Evolutionary conservation across 1,140 invertebrate species (phyloP).

Genomic region (Drosophila dunni): DNA sequence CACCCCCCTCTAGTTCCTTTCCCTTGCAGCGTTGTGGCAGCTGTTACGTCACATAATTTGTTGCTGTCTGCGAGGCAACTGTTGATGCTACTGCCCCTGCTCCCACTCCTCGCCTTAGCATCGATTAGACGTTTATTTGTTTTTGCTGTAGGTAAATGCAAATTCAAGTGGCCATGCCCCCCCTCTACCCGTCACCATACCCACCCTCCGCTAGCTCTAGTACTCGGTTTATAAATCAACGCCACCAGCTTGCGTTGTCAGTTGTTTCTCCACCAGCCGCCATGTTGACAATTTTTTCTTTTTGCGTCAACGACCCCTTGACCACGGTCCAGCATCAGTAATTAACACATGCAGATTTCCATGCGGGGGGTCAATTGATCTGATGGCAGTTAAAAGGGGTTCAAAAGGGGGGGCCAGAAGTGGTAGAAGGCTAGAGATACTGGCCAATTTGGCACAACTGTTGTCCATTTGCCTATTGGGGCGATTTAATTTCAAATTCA

Average conservation of each 20-base stretch:
- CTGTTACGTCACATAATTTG: constrained; percentile 81
- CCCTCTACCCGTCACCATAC: background rate
- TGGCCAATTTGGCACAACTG: constrained; percentile 76
- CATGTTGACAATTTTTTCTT: constrained; percentile 72
- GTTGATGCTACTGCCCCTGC: constrained; percentile 44
- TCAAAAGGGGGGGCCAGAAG: background rate
- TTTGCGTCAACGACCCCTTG: constrained; percentile 51
- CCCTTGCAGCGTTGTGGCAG: constrained; percentile 36
- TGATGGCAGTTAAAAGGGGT: background rate
- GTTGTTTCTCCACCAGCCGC: constrained; percentile 65
- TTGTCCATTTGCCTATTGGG: constrained; percentile 62
- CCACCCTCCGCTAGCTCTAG: background rate
- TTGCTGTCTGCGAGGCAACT: constrained; percentile 70
- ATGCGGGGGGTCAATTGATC: constrained; percentile 11
- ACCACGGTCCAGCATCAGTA: constrained; percentile 60
- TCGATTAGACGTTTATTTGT: constrained; percentile 82
- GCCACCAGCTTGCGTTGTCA: constrained; percentile 75
- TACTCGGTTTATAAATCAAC: constrained; percentile 74
- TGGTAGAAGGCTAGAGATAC: background rate
- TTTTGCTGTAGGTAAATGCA: constrained; percentile 79
- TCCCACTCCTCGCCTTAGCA: background rate
- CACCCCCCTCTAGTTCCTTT: background rate
- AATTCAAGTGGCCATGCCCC: constrained; percentile 63
- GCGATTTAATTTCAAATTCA: constrained; percentile 82
- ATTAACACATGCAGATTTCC: constrained; percentile 82